Percentiles rank a stretch among this genome's conserved stretches.
These are phyloP conservation scores for Chascanopsetta lugubris DNA, from an alignment of 2,113 vertebrate species.

Conservation along the genomic window DNA sequence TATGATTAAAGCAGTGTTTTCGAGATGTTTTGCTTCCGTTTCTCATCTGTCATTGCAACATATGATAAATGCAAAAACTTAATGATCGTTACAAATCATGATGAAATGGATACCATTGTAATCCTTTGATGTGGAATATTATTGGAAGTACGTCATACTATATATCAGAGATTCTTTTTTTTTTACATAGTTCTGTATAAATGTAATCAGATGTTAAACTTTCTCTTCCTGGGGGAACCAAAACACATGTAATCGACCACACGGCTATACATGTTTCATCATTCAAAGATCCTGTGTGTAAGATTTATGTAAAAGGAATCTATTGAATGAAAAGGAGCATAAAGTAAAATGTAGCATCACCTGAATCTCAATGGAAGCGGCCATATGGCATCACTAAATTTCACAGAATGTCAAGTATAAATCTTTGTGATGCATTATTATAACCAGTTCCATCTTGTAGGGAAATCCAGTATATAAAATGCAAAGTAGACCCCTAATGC, in stretches of 20 bases:
- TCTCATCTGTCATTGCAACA: background rate
- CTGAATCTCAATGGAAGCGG: too few species aligned
- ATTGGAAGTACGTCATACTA: background rate
- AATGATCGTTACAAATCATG: background rate
- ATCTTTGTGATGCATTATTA: background rate
- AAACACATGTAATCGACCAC: background rate
- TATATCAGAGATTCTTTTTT: background rate
- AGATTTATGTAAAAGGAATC: too few species aligned
- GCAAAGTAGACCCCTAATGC: too few species aligned
- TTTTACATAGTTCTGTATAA: background rate
- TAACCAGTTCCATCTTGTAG: too few species aligned
- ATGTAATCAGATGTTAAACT: background rate
- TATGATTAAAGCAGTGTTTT: slow-evolving; percentile 29
- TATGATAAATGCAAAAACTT: background rate
- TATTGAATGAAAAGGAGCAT: too few species aligned
- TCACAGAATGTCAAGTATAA: background rate
- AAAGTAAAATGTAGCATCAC: too few species aligned
- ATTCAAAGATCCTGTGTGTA: too few species aligned
- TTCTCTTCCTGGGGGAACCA: background rate
- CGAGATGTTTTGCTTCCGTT: slow-evolving; percentile 15
- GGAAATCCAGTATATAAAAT: too few species aligned
- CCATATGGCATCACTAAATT: too few species aligned
- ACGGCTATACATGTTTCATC: background rate
- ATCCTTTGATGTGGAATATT: background rate
- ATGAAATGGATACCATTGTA: background rate